Percentiles rank a stretch among this genome's conserved stretches.
Conservation (phyloP, 2,797 vertebrate species). For the Mallotus villosus region DNA sequence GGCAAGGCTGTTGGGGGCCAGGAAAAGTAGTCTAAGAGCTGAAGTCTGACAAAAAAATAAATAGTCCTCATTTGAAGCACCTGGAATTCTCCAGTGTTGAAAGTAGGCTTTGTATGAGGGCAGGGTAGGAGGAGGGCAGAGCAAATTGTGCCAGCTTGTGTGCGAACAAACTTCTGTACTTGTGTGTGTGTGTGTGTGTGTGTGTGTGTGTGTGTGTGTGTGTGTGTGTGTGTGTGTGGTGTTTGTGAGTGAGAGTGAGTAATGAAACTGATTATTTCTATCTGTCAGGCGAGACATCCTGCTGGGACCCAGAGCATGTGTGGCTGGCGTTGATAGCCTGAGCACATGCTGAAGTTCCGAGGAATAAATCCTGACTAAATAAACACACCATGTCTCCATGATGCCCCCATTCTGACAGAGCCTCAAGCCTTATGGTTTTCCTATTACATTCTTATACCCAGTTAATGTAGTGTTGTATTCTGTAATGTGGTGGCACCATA, state of each 20-base stretch:
- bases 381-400: slow-evolving; percentile 47
- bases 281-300: slow-evolving; percentile 69
- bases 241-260: slow-evolving; percentile 32
- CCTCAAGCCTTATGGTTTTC: slow-evolving; percentile 35
- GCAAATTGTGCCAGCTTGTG: not conserved
- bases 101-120: slow-evolving; percentile 32
- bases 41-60: slow-evolving; percentile 41
- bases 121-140: slow-evolving; percentile 8
- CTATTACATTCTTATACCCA: slow-evolving; percentile 11
- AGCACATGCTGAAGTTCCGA: slow-evolving; percentile 53
- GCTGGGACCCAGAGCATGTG: slow-evolving; percentile 42
- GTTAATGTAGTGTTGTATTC: not conserved
- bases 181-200: not conserved
- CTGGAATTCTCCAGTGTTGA: slow-evolving; percentile 26
- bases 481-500: not conserved
- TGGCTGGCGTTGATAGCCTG: slow-evolving; percentile 52
- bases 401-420: slow-evolving; percentile 35
- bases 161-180: not conserved
- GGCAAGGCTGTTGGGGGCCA: not conserved
- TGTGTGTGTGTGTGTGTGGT: not conserved
- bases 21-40: slow-evolving; percentile 1
- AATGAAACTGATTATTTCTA: slow-evolving; percentile 67
- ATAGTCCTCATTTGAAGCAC: slow-evolving; percentile 17
- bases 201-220: not conserved
- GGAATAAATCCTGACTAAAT: slow-evolving; percentile 51